These are phyloP conservation scores for Galeopterus variegatus DNA, from an alignment of 2,113 vertebrate genomes.

Conservation along the genomic window DNA sequence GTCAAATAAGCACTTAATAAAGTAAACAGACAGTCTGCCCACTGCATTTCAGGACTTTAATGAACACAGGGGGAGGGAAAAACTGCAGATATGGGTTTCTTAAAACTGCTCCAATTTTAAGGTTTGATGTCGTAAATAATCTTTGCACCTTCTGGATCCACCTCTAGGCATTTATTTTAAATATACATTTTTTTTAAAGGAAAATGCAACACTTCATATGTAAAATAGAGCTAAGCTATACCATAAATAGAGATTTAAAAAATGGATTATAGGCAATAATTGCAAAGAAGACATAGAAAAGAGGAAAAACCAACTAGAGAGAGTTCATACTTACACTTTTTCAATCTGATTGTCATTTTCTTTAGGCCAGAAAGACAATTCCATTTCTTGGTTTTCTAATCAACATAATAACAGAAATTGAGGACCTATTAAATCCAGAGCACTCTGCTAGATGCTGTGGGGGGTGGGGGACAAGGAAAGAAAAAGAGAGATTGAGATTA, in stretches of 20 bases:
- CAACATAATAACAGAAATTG: background rate
- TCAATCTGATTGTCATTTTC: background rate
- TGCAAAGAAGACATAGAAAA: background rate
- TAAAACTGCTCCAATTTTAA: background rate
- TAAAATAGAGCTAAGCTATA: background rate
- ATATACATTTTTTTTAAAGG: background rate
- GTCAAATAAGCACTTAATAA: background rate
- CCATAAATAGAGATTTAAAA: background rate
- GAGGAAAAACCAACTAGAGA: background rate
- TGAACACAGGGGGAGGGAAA: background rate
- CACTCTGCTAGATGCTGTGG: accelerated
- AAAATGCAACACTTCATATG: background rate
- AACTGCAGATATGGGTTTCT: background rate
- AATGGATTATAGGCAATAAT: background rate
- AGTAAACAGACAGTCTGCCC: background rate
- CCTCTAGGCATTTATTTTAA: background rate
- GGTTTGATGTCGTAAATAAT: background rate
- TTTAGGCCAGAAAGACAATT: background rate
- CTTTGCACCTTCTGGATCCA: background rate
- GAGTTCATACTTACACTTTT: background rate
- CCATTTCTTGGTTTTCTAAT: background rate
- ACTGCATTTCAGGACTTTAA: background rate
- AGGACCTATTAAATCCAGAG: background rate
- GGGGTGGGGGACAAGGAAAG: background rate
- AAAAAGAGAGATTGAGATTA: background rate